Percentiles rank a stretch among this genome's conserved stretches.
phyloP scores from a whole-genome alignment of 92 coral and sea anemone genomes.

The Nematostella vectensis region DNA sequence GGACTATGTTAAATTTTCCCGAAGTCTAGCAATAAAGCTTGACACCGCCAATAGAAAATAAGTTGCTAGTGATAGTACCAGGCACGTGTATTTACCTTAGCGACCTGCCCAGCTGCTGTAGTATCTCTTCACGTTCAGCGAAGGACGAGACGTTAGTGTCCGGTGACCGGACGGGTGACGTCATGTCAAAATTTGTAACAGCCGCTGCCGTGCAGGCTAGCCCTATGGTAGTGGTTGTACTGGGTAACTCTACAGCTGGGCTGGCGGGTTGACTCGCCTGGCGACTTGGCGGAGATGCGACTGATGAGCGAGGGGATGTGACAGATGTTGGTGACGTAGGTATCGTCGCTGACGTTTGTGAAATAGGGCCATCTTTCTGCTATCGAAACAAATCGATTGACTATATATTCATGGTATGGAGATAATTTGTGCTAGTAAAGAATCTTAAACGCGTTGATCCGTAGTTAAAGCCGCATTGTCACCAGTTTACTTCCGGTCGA shows the following conservation, averaged over 20 bases:
- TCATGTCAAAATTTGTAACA: constrained; percentile 7
- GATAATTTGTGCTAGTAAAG: too few relatives aligned
- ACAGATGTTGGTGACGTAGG: constrained; percentile 7
- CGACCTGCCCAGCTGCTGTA: constrained; percentile 24
- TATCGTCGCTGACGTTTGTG: background rate
- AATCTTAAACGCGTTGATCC: too few relatives aligned
- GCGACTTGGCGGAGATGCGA: constrained; percentile 17
- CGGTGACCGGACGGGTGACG: constrained; percentile 44
- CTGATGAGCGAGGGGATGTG: too few relatives aligned
- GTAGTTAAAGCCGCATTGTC: too few relatives aligned
- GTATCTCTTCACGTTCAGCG: constrained; percentile 28
- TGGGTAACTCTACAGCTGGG: constrained; percentile 59
- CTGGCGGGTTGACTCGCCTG: constrained; percentile 20
- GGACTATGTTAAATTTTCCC: too few relatives aligned
- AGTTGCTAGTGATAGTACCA: too few relatives aligned
- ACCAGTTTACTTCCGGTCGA: too few relatives aligned
- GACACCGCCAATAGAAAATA: too few relatives aligned
- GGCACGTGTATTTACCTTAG: constrained; percentile 32
- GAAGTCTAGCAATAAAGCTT: too few relatives aligned
- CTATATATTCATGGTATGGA: too few relatives aligned
- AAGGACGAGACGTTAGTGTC: constrained; percentile 58
- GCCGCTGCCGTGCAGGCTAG: constrained; percentile 11
- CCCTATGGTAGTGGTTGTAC: constrained; percentile 62
- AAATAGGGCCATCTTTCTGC: too few relatives aligned
- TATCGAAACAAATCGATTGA: too few relatives aligned